Conservation (phyloP, 2,797 vertebrate genomes). For the Acestrorhynchus altus region DNA sequence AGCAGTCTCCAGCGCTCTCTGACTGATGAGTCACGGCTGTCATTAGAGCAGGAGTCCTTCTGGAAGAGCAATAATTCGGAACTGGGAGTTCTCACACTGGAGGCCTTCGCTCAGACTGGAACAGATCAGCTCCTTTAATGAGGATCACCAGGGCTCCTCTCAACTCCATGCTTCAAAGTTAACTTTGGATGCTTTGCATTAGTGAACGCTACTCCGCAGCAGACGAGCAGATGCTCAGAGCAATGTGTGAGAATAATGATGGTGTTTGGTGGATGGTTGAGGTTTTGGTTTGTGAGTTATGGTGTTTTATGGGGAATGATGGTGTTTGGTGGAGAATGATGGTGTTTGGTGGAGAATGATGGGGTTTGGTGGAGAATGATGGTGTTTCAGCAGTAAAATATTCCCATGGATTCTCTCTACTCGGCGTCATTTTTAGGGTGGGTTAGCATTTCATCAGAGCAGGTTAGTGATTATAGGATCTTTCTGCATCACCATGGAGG, state of each 20-base stretch:
- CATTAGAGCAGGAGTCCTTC: conserved; percentile 38
- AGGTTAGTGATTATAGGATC: too few species aligned
- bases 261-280: too few species aligned
- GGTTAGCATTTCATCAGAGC: too few species aligned
- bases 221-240: neutral
- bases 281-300: too few species aligned
- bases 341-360: too few species aligned
- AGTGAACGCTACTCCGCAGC: neutral
- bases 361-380: too few species aligned
- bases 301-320: too few species aligned
- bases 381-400: too few species aligned
- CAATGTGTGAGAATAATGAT: neutral
- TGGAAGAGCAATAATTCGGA: conserved; percentile 9
- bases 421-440: too few species aligned
- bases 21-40: conserved; percentile 44
- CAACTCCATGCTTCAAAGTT: conserved; percentile 8
- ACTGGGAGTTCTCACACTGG: conserved; percentile 17
- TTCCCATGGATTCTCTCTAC: too few species aligned
- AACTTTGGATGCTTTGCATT: neutral
- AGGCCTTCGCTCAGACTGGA: neutral
- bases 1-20: conserved; percentile 26
- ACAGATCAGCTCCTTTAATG: conserved; percentile 10
- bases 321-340: too few species aligned
- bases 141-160: conserved; percentile 4
- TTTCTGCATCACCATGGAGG: too few species aligned